Evolutionary conservation across 2,113 vertebrate species (phyloP), one percentile per base, ranked within the genome.

Genomic region (Sceloporus undulatus): DNA sequence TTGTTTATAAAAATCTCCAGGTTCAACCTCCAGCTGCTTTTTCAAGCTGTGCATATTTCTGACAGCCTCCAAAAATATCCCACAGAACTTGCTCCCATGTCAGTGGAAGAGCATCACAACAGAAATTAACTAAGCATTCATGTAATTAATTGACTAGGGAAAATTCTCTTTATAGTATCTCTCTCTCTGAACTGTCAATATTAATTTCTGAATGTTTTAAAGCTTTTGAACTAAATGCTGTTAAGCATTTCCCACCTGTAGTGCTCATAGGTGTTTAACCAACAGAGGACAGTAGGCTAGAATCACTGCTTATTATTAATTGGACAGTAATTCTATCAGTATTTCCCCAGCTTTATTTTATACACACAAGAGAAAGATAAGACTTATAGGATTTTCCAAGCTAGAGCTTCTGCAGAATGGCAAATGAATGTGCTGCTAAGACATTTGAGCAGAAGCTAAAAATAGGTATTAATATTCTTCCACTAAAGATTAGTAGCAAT

Each of bases 311-410:
- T 34, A 70, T 79, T 73, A 9, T 87, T 87, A 73, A 87, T 23
- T 40, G 68, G 71, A 74, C 80, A 4, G 23, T 48, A 73, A 62
- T 81, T 19, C 70, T 87, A 74, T 42, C 65, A 65, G 23, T 42
- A 87, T 74, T 74, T 74, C 66, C 42, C 23, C 56, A 56, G 18
- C 25, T n/a, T n/a, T 68, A 87, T 8, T 21, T 14, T 79, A 29
- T 79, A n/a, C 73, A 40, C 38, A 80, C 52, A 56, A 87, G 80
- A 87, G 70, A 73, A 59, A 85, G 34, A 73, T 59, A 75, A 62
- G 1, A 23, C 77, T 73, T 73, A 71, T 59, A 71, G 34, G 85
- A 56, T 87, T 87, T 87, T 87, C 66, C 34, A 73, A 80, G 25
- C 62, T 34, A 21, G 29, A 65, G 59, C 40, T 85, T 81, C 52